phyloP scores from a whole-genome alignment of 2,888 invertebrate genomes.

The Eupithecia centaureata region DNA sequence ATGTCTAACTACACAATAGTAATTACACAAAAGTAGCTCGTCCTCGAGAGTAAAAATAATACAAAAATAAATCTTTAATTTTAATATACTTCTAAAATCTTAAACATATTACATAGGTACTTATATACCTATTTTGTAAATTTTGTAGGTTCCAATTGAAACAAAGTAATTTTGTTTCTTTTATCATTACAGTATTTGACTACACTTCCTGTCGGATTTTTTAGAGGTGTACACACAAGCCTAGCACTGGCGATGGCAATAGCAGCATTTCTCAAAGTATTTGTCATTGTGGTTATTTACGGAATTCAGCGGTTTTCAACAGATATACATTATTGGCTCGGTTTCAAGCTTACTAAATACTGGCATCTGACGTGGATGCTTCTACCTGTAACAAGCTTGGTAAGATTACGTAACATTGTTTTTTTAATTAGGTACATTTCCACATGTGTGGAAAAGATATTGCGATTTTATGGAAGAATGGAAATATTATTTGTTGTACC shows the following conservation, averaged over 20 bases:
- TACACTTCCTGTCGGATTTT: background rate
- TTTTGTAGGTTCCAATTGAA: no score
- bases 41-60: no score
- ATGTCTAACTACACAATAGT: no score
- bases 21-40: no score
- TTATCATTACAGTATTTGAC: background rate
- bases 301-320: constrained; percentile 65
- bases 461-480: no score
- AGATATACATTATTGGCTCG: constrained; percentile 72
- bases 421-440: background rate
- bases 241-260: constrained; percentile 54
- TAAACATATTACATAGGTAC: no score
- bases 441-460: no score
- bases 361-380: constrained; percentile 64
- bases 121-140: no score
- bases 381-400: constrained; percentile 59
- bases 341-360: constrained; percentile 68
- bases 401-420: constrained; percentile 47
- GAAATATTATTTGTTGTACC: no score
- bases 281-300: constrained; percentile 70
- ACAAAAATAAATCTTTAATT: no score
- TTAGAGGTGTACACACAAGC: constrained; percentile 40
- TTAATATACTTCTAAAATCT: no score
- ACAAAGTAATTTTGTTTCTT: background rate
- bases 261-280: constrained; percentile 60